These are phyloP conservation scores for Ichneumon xanthorius DNA, from an alignment of 2,888 invertebrate genomes.

Conservation along the genomic window DNA sequence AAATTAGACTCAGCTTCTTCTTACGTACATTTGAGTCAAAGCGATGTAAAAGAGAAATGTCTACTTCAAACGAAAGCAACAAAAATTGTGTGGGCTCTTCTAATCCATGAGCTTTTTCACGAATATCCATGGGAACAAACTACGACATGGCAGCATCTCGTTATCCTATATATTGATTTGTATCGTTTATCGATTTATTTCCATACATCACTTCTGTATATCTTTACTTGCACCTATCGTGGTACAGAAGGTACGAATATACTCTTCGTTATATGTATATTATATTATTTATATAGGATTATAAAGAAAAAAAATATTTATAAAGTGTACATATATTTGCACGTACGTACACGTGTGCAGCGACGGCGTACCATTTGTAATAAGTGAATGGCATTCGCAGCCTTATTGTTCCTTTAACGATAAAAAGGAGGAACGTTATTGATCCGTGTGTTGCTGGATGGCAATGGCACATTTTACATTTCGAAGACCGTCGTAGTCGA, in stretches of 20 bases:
- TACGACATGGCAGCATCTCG: conserved; percentile 19
- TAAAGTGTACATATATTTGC: conserved; percentile 28
- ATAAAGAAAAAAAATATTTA: conserved; percentile 29
- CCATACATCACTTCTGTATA: conserved; percentile 6
- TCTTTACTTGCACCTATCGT: conserved; percentile 34
- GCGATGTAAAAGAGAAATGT: not conserved
- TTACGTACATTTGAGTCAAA: not conserved
- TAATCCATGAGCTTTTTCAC: conserved; percentile 7
- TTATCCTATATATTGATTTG: conserved; percentile 10
- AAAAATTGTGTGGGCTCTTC: not conserved
- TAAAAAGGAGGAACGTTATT: not conserved
- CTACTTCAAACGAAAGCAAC: not conserved
- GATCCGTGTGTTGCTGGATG: not conserved
- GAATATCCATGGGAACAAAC: conserved; percentile 47
- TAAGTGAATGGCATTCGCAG: conserved; percentile 13
- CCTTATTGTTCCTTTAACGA: not conserved
- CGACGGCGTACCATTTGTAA: conserved; percentile 29
- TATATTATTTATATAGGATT: conserved; percentile 38
- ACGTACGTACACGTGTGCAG: conserved; percentile 26
- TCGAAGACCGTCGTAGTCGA: not conserved
- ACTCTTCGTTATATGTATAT: conserved; percentile 47
- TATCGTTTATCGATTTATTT: conserved; percentile 21
- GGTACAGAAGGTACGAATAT: conserved; percentile 17
- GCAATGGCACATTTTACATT: conserved; percentile 27
- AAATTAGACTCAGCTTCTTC: conserved; percentile 19